Percentiles rank a stretch among this genome's conserved stretches.
phyloP scores from a whole-genome alignment of 1,140 invertebrate genomes.

The Triops cancriformis region DNA sequence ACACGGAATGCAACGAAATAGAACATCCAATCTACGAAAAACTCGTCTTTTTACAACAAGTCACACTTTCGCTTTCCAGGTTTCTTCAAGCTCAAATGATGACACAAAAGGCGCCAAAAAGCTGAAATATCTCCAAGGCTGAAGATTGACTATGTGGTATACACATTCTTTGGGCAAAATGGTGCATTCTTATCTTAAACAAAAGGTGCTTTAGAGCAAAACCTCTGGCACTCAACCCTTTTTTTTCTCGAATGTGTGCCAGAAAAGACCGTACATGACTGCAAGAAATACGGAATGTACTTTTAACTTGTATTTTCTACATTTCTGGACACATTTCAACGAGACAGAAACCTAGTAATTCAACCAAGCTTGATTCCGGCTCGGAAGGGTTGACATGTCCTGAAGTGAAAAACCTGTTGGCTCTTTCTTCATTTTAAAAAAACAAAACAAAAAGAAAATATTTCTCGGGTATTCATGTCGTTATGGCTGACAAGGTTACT shows the following conservation, averaged over 20 bases:
- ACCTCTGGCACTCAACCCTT: neutral
- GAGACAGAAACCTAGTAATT: neutral
- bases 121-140: neutral
- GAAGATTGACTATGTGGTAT: neutral
- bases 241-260: neutral
- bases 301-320: neutral
- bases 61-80: neutral
- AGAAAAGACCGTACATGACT: too few relatives aligned
- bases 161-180: neutral
- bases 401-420: constrained; percentile 10
- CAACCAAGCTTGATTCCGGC: constrained; percentile 4
- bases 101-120: too few relatives aligned
- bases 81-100: neutral
- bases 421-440: neutral
- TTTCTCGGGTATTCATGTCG: neutral
- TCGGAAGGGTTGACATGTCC: constrained; percentile 6
- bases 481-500: neutral
- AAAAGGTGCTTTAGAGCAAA: constrained; percentile 2
- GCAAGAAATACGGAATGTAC: neutral
- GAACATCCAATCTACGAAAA: neutral
- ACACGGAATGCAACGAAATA: neutral
- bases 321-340: neutral
- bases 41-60: neutral
- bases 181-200: neutral
- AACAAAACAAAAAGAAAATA: too few relatives aligned